phyloP scores from a whole-genome alignment of 2,797 vertebrate species.

The Orestias chungarensis region DNA sequence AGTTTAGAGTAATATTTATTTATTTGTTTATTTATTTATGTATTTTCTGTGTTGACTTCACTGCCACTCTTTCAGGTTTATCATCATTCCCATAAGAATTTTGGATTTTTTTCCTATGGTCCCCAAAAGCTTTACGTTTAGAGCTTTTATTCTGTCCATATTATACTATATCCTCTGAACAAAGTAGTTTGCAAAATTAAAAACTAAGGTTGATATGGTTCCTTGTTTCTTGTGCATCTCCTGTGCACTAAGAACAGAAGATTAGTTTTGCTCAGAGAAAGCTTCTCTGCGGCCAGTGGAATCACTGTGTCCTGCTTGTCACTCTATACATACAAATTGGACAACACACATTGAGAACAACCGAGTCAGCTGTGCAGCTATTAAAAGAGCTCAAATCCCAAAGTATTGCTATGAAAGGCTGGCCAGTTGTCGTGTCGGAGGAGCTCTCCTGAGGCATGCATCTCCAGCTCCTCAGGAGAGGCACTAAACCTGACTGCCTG shows the following conservation, averaged over 20 bases:
- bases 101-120: not conserved
- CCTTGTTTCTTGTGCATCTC: not conserved
- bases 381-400: conserved; percentile 76
- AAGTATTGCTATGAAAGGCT: conserved; percentile 38
- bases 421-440: conserved; percentile 37
- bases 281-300: not conserved
- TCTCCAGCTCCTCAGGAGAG: conserved; percentile 35
- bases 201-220: not conserved
- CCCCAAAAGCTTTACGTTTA: not conserved
- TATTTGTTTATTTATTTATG: too few relatives aligned
- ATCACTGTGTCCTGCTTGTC: conserved; percentile 13
- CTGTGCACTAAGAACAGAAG: not conserved
- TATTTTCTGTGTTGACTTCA: too few relatives aligned
- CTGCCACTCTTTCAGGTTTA: not conserved
- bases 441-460: conserved; percentile 39
- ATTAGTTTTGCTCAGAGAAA: not conserved
- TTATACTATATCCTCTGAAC: not conserved
- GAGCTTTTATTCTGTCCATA: not conserved
- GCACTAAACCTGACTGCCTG: conserved; percentile 34
- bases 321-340: conserved; percentile 57
- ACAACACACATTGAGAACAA: conserved; percentile 62
- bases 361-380: conserved; percentile 80
- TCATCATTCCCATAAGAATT: not conserved
- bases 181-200: not conserved
- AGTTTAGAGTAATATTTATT: too few relatives aligned